Evolutionary conservation across 2,888 invertebrate species (phyloP).

Genomic region (Maniola hyperantus): DNA sequence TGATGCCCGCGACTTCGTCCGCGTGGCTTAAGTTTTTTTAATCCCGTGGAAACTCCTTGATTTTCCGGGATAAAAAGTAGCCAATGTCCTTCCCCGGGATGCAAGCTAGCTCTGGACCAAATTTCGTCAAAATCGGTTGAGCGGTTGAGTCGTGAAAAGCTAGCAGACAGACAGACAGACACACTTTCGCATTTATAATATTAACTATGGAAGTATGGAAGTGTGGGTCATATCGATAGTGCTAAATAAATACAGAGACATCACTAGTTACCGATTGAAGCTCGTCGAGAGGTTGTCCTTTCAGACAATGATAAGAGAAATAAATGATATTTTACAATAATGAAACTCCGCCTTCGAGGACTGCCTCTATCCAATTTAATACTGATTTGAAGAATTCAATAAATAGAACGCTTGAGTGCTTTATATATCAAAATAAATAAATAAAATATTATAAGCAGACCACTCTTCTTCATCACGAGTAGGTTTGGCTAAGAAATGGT

Average conservation of each 20-base stretch:
- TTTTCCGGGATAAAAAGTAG: too few relatives aligned
- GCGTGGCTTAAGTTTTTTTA: too few relatives aligned
- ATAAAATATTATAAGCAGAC: neutral
- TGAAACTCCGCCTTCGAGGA: constrained; percentile 45
- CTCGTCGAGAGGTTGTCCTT: constrained; percentile 58
- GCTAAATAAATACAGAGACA: constrained; percentile 37
- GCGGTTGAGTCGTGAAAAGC: too few relatives aligned
- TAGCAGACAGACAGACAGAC: too few relatives aligned
- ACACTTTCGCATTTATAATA: too few relatives aligned
- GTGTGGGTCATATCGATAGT: constrained; percentile 25
- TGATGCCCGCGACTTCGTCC: too few relatives aligned
- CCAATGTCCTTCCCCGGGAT: too few relatives aligned
- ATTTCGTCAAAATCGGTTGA: too few relatives aligned
- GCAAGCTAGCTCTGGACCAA: too few relatives aligned
- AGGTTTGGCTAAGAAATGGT: constrained; percentile 12
- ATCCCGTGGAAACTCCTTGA: too few relatives aligned
- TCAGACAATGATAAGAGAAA: constrained; percentile 71
- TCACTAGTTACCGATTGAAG: constrained; percentile 47
- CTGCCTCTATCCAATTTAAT: constrained; percentile 42
- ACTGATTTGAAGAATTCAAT: constrained; percentile 40
- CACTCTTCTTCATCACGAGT: constrained; percentile 12
- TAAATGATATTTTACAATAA: constrained; percentile 67
- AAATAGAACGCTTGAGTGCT: constrained; percentile 33
- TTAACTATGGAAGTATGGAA: too few relatives aligned
- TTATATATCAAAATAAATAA: constrained; percentile 16